Evolutionary conservation across 2,888 invertebrate species (phyloP).

Genomic region (Melikaiella ostensackeni): DNA sequence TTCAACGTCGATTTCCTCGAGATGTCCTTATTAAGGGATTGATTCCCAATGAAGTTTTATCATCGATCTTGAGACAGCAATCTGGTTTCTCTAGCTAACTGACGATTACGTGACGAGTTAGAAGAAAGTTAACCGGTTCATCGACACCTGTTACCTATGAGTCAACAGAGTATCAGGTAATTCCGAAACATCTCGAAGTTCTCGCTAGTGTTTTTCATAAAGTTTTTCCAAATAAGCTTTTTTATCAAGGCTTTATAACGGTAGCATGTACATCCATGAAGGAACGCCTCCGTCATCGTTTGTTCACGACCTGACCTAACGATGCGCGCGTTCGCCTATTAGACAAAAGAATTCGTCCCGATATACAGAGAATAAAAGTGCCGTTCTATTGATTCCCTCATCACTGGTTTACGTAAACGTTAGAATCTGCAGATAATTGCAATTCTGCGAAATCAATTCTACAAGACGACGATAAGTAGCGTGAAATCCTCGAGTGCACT

Average conservation of each 20-base stretch:
- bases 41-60: constrained; percentile 25
- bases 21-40: background rate
- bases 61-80: constrained; percentile 27
- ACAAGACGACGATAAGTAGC: constrained; percentile 24
- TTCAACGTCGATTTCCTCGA: background rate
- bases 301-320: constrained; percentile 15
- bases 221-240: background rate
- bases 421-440: background rate
- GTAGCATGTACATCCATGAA: background rate
- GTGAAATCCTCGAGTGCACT: constrained; percentile 46
- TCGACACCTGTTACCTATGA: constrained; percentile 58
- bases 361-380: background rate
- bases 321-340: background rate
- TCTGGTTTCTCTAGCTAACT: constrained; percentile 28
- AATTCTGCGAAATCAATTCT: constrained; percentile 7
- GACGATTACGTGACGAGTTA: constrained; percentile 45
- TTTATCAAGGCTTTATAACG: background rate
- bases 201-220: background rate
- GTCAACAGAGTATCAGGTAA: constrained; percentile 32
- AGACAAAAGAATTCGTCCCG: background rate
- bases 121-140: constrained; percentile 65
- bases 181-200: constrained; percentile 3
- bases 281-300: background rate
- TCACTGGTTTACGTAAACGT: background rate
- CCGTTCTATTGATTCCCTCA: background rate